These are phyloP conservation scores for Gila orcuttii DNA, from an alignment of 2,113 vertebrate genomes.

Conservation along the genomic window DNA sequence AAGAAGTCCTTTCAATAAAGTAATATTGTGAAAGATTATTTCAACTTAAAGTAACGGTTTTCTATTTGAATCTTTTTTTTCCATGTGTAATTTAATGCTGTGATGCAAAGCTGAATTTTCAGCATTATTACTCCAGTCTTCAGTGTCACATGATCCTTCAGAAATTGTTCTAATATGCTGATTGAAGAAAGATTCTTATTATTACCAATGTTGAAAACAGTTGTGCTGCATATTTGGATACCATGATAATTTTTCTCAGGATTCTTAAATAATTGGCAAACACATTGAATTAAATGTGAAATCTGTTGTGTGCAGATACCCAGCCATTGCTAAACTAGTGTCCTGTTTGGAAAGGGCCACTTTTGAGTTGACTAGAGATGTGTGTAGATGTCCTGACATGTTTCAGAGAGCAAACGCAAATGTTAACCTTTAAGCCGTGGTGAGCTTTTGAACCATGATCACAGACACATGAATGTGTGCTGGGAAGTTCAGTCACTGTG, in stretches of 20 bases:
- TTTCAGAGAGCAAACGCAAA: constrained; percentile 29
- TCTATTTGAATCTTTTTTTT: no score
- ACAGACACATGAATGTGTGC: constrained; percentile 25
- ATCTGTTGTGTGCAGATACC: neutral
- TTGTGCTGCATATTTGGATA: neutral
- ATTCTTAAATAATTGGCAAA: neutral
- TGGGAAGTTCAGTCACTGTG: constrained; percentile 53
- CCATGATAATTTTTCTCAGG: neutral
- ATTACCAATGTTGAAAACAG: neutral
- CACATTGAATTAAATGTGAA: neutral
- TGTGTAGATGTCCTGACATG: neutral
- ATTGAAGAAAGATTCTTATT: neutral
- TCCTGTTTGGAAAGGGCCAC: neutral
- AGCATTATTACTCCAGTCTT: neutral
- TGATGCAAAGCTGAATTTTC: no score
- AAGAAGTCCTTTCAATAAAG: neutral
- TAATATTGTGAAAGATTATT: no score
- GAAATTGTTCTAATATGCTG: neutral
- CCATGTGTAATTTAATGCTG: no score
- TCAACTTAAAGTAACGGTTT: no score
- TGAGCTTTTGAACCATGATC: constrained; percentile 41
- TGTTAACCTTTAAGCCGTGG: constrained; percentile 47
- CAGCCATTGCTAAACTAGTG: neutral
- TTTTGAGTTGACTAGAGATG: constrained; percentile 11
- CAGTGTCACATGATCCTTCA: neutral